phyloP scores from a whole-genome alignment of 2,113 vertebrate species.

The Podilymbus podiceps region DNA sequence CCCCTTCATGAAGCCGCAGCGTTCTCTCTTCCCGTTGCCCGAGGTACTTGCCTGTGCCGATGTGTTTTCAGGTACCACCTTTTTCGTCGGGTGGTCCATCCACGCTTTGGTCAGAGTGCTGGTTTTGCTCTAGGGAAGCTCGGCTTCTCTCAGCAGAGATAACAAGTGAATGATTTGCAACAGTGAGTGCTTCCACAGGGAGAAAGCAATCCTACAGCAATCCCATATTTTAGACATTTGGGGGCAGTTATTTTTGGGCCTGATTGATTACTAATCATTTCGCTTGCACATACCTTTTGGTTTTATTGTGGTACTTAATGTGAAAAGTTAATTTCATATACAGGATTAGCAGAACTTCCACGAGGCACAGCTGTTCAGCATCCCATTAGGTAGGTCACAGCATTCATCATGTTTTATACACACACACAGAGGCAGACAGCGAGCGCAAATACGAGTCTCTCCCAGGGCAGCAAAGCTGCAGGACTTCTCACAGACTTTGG shows the following conservation, averaged over 20 bases:
- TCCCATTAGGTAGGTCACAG: neutral
- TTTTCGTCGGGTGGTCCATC: neutral
- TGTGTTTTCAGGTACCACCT: neutral
- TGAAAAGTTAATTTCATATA: neutral
- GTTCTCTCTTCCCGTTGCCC: neutral
- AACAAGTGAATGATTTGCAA: neutral
- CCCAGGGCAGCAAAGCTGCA: neutral
- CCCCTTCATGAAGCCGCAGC: neutral
- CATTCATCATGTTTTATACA: neutral
- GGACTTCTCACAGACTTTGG: neutral
- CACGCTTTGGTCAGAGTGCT: neutral
- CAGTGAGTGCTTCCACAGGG: neutral
- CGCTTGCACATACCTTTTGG: neutral
- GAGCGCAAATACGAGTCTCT: accelerated
- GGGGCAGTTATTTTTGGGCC: neutral
- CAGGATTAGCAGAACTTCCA: neutral
- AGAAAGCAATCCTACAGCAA: neutral
- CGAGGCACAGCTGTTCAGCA: neutral
- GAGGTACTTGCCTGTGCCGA: neutral
- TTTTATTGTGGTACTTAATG: neutral
- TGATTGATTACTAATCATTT: neutral
- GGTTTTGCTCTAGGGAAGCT: neutral
- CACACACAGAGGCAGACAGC: neutral
- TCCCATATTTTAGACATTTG: neutral
- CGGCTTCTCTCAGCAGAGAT: neutral